phyloP scores from a whole-genome alignment of 1,140 invertebrate genomes.

The Bombyx mandarina region DNA sequence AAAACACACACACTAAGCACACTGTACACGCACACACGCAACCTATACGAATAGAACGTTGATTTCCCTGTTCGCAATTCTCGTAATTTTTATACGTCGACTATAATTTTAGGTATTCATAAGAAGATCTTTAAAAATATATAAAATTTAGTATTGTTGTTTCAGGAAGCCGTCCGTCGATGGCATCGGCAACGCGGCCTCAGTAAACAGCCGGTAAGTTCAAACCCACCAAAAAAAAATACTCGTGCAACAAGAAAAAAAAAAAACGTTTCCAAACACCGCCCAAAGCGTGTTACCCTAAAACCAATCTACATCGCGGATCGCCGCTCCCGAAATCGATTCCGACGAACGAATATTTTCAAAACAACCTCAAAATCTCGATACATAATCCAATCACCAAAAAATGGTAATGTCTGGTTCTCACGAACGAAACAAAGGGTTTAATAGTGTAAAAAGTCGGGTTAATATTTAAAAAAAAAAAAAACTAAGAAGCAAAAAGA shows the following conservation, averaged over 20 bases:
- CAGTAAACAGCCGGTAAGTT: conserved; percentile 82
- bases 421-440: conserved; percentile 52
- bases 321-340: conserved; percentile 24
- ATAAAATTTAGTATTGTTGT: conserved; percentile 40
- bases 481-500: conserved; percentile 38
- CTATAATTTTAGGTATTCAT: no score
- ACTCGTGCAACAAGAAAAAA: background rate
- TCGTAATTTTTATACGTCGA: no score
- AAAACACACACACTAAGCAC: no score
- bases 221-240: background rate
- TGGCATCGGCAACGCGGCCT: conserved; percentile 78
- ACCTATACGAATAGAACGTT: no score
- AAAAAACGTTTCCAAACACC: conserved; percentile 8
- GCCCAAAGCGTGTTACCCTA: conserved; percentile 38
- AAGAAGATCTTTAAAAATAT: no score
- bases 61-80: no score
- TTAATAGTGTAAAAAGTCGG: conserved; percentile 33
- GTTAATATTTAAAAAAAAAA: conserved; percentile 15
- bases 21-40: no score
- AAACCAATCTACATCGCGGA: conserved; percentile 34
- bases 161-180: conserved; percentile 82
- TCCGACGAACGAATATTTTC: conserved; percentile 27
- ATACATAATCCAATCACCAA: conserved; percentile 56
- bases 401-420: conserved; percentile 64
- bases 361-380: conserved; percentile 41